Evolutionary conservation across 2,113 vertebrate genomes (phyloP).

Genomic region (Chlorodrepanis virens): DNA sequence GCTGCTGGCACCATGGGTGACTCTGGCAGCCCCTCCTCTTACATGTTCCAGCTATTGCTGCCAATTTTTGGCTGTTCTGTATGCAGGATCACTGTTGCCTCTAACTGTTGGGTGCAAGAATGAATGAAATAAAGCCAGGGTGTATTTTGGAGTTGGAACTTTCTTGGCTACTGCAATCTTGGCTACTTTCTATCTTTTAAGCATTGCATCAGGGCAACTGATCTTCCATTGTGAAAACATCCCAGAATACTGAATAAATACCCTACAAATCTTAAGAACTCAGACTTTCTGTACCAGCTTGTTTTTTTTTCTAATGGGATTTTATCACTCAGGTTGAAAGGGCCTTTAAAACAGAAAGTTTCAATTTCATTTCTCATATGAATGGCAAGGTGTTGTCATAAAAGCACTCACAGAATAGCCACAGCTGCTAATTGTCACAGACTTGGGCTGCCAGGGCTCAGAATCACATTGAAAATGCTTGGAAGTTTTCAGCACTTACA

Average conservation of each 20-base stretch:
- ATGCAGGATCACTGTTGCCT: background rate
- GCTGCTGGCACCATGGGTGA: background rate
- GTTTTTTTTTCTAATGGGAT: background rate
- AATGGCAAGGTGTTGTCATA: background rate
- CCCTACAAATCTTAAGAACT: background rate
- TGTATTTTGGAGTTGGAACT: background rate
- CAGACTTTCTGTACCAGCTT: background rate
- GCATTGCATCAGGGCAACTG: background rate
- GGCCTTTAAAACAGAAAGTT: background rate
- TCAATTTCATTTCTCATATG: background rate
- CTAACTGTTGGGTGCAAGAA: background rate
- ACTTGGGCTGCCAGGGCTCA: background rate
- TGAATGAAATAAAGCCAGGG: background rate
- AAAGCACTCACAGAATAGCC: background rate
- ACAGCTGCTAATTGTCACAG: background rate
- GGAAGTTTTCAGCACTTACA: background rate
- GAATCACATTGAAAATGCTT: background rate
- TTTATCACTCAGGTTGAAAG: background rate
- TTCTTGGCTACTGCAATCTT: background rate
- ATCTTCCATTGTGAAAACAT: background rate
- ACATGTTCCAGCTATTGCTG: background rate
- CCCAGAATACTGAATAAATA: background rate
- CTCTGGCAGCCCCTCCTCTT: background rate
- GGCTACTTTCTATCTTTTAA: background rate
- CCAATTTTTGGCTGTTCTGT: background rate